Conservation (phyloP, 2,888 invertebrate genomes). For the Xanthostigma xanthostigma region DNA sequence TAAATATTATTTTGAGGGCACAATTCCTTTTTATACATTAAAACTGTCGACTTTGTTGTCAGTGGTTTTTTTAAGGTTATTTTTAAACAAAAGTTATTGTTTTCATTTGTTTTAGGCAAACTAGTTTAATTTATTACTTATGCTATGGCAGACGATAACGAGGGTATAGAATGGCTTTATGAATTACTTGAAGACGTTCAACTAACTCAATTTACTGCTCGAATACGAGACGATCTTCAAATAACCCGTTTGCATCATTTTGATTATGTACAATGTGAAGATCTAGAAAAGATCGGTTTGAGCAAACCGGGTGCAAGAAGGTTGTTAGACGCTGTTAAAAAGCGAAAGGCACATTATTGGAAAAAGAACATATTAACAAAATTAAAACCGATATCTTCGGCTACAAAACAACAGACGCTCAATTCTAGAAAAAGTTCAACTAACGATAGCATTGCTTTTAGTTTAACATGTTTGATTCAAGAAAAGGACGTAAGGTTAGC, state of each 20-base stretch:
- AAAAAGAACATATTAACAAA: slow-evolving; percentile 70
- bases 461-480: slow-evolving; percentile 66
- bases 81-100: not conserved
- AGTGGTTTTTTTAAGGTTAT: too few relatives aligned
- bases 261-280: slow-evolving; percentile 90
- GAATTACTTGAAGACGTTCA: slow-evolving; percentile 81
- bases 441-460: slow-evolving; percentile 20
- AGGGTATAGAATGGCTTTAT: slow-evolving; percentile 66
- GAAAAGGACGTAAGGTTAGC: slow-evolving; percentile 61
- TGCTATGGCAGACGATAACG: slow-evolving; percentile 27
- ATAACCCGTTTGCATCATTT: slow-evolving; percentile 89
- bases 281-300: slow-evolving; percentile 86
- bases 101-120: not conserved
- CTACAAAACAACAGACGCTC: slow-evolving; percentile 34
- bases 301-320: slow-evolving; percentile 86
- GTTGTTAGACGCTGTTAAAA: slow-evolving; percentile 82
- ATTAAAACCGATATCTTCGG: slow-evolving; percentile 39
- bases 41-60: too few relatives aligned
- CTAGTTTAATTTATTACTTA: slow-evolving; percentile 6
- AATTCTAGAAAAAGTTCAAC: slow-evolving; percentile 20
- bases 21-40: too few relatives aligned
- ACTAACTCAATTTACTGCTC: slow-evolving; percentile 76
- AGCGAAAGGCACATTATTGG: slow-evolving; percentile 68
- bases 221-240: slow-evolving; percentile 81
- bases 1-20: too few relatives aligned